Percentiles rank a stretch among this genome's conserved stretches.
These are phyloP conservation scores for Eupithecia exiguata DNA, from an alignment of 2,888 invertebrate species.

Conservation along the genomic window DNA sequence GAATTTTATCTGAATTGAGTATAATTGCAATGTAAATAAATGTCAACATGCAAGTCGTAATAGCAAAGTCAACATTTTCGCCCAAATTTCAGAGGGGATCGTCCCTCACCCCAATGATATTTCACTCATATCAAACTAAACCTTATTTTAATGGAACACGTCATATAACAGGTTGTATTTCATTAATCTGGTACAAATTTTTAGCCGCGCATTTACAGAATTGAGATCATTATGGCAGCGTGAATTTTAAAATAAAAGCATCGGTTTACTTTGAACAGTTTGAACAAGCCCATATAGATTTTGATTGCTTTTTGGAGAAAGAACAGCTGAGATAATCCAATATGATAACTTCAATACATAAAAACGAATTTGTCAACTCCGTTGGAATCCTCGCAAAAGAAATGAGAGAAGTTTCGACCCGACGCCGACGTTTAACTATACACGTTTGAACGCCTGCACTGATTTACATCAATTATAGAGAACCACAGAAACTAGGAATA, in stretches of 20 bases:
- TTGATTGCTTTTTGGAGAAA: neutral
- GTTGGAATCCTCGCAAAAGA: too few relatives aligned
- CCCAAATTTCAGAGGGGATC: slow-evolving; percentile 58
- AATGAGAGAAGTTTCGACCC: neutral
- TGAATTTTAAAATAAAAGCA: slow-evolving; percentile 43
- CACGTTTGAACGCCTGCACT: too few relatives aligned
- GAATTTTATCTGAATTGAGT: slow-evolving; percentile 33
- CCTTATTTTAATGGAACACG: slow-evolving; percentile 13
- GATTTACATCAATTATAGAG: too few relatives aligned
- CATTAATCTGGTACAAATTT: slow-evolving; percentile 54
- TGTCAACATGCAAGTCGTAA: slow-evolving; percentile 66
- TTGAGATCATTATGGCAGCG: slow-evolving; percentile 58
- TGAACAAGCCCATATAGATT: slow-evolving; percentile 18
- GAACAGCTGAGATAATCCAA: neutral
- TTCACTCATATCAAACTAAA: slow-evolving; percentile 35
- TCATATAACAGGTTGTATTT: slow-evolving; percentile 32
- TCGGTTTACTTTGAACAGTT: slow-evolving; percentile 20
- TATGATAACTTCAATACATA: too few relatives aligned
- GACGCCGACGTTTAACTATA: neutral
- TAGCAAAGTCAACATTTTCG: slow-evolving; percentile 70
- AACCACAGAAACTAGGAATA: neutral
- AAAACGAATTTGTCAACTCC: neutral
- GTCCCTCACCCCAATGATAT: slow-evolving; percentile 43
- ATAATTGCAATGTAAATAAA: slow-evolving; percentile 64
- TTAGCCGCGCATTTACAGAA: slow-evolving; percentile 65